Percentiles rank a stretch among this genome's conserved stretches.
Evolutionary conservation across 2,113 vertebrate species (phyloP).

Genomic region (Laticauda laticaudata): DNA sequence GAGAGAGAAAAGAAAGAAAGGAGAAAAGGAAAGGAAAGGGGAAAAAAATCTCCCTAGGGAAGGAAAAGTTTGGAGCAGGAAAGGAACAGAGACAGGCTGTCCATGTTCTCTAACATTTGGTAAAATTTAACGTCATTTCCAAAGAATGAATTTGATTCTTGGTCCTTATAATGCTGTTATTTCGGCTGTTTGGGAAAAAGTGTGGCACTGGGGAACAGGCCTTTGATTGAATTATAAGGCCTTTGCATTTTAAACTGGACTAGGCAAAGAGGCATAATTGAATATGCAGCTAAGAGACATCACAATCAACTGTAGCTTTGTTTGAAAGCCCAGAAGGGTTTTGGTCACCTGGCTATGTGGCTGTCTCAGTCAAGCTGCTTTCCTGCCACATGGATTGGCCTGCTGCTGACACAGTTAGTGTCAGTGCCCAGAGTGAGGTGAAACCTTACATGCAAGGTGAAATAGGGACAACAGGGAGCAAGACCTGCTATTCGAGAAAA

Average conservation of each 20-base stretch:
- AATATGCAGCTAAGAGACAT: conserved; percentile 32
- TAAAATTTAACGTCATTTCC: conserved; percentile 53
- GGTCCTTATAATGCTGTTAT: conserved; percentile 51
- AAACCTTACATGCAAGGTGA: conserved; percentile 53
- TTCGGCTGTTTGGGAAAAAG: conserved; percentile 52
- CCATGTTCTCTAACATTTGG: conserved; percentile 42
- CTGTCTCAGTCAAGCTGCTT: conserved; percentile 52
- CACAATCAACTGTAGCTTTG: conserved; percentile 47
- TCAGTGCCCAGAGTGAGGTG: conserved; percentile 55
- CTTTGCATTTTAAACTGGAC: conserved; percentile 49
- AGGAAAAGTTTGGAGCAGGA: not conserved
- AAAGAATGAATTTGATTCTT: conserved; percentile 55
- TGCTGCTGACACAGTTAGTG: conserved; percentile 63
- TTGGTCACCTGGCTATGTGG: conserved; percentile 40
- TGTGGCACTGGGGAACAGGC: conserved; percentile 35
- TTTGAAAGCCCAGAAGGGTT: conserved; percentile 46
- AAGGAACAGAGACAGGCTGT: conserved; percentile 43
- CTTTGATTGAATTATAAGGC: conserved; percentile 42
- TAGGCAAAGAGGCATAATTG: conserved; percentile 36
- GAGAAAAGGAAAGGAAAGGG: conserved; percentile 6
- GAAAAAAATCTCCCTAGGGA: conserved; percentile 12
- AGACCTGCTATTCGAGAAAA: conserved; percentile 36
- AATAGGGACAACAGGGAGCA: conserved; percentile 25
- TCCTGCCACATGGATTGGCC: conserved; percentile 58
- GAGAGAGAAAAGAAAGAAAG: not conserved